Evolutionary conservation across 2,797 vertebrate species (phyloP).

Genomic region (Myotis findleyi): DNA sequence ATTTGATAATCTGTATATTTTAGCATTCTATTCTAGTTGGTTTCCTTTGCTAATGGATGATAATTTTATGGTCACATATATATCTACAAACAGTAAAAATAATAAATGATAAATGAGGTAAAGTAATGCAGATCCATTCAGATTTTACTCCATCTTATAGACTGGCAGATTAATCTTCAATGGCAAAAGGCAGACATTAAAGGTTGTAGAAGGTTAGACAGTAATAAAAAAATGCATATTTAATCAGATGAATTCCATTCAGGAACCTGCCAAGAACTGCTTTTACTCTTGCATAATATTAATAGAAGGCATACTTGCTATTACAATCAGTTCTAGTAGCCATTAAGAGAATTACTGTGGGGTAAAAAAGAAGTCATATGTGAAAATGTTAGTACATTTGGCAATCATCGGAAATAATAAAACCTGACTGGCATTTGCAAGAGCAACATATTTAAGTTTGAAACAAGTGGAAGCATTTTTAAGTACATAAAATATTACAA

Average conservation of each 20-base stretch:
- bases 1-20: background rate
- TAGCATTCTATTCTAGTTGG: background rate
- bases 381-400: slow-evolving; percentile 76
- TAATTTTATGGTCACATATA: slow-evolving; percentile 38
- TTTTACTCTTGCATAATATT: slow-evolving; percentile 77
- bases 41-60: background rate
- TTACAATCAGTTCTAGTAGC: slow-evolving; percentile 84
- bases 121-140: slow-evolving; percentile 79
- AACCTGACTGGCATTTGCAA: slow-evolving; percentile 63
- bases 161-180: slow-evolving; percentile 86
- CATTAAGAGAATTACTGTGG: slow-evolving; percentile 82
- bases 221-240: slow-evolving; percentile 88
- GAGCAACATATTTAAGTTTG: slow-evolving; percentile 49
- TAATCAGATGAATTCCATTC: slow-evolving; percentile 84
- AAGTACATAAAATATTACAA: slow-evolving; percentile 22
- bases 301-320: slow-evolving; percentile 74
- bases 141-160: slow-evolving; percentile 83
- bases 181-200: slow-evolving; percentile 85
- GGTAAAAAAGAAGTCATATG: slow-evolving; percentile 77
- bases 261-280: slow-evolving; percentile 80
- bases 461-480: slow-evolving; percentile 64
- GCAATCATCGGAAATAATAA: slow-evolving; percentile 76
- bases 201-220: slow-evolving; percentile 86
- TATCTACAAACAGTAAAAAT: slow-evolving; percentile 57
- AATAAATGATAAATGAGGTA: slow-evolving; percentile 78